Conservation (phyloP, 2,888 invertebrate genomes). For the Drosophila gaucha region DNA sequence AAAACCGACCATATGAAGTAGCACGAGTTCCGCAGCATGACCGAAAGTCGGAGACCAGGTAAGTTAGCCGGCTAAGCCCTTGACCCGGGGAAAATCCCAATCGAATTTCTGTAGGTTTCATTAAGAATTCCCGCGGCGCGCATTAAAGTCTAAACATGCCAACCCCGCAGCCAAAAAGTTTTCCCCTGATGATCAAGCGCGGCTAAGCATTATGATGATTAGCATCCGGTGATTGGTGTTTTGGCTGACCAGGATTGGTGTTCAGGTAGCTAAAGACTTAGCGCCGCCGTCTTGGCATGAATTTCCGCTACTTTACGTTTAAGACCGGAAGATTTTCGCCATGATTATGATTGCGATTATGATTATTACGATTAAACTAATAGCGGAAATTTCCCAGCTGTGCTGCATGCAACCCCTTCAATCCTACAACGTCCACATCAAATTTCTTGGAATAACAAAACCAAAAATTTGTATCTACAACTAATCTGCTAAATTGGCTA, state of each 20-base stretch:
- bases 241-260: slow-evolving; percentile 26
- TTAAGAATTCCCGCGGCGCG: slow-evolving; percentile 77
- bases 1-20: slow-evolving; percentile 57
- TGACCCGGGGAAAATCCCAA: slow-evolving; percentile 62
- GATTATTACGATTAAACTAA: slow-evolving; percentile 73
- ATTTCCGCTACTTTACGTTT: slow-evolving; percentile 71
- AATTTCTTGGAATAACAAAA: slow-evolving; percentile 56
- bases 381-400: slow-evolving; percentile 70
- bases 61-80: slow-evolving; percentile 32
- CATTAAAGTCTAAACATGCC: slow-evolving; percentile 81
- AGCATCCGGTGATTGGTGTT: slow-evolving; percentile 63
- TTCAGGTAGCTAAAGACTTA: slow-evolving; percentile 55
- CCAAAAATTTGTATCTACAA: slow-evolving; percentile 60
- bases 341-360: slow-evolving; percentile 72
- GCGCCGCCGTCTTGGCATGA: slow-evolving; percentile 62
- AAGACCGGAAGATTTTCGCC: slow-evolving; percentile 73
- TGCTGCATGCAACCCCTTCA: slow-evolving; percentile 34
- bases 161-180: slow-evolving; percentile 63
- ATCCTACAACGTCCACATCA: slow-evolving; percentile 12
- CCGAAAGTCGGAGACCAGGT: slow-evolving; percentile 51
- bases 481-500: slow-evolving; percentile 77
- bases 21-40: slow-evolving; percentile 25
- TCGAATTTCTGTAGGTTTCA: slow-evolving; percentile 52
- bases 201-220: slow-evolving; percentile 67
- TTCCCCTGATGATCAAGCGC: slow-evolving; percentile 58